Percentiles rank a stretch among this genome's conserved stretches.
Conservation (phyloP, 2,797 vertebrate species). For the Cuniculus paca region DNA sequence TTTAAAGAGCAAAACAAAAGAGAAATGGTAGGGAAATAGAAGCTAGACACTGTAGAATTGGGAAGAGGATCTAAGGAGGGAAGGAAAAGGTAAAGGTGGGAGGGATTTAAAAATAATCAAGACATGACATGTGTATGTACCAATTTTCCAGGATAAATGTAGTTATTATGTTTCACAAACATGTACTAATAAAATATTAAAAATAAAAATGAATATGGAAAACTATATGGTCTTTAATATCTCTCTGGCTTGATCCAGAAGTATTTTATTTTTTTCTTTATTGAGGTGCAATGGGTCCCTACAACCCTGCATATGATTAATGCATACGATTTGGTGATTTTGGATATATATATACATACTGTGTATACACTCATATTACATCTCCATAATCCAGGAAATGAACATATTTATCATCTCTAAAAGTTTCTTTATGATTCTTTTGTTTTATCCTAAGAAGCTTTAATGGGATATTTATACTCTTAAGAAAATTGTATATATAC, state of each 20-base stretch:
- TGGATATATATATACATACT: not conserved
- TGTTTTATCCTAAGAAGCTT: not conserved
- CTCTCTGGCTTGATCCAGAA: not conserved
- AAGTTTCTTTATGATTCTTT: not conserved
- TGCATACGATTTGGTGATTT: not conserved
- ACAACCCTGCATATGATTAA: not conserved
- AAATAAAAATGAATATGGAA: too few species aligned
- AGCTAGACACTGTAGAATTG: too few species aligned
- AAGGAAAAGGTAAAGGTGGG: too few species aligned
- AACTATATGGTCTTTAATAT: not conserved
- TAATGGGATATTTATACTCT: not conserved
- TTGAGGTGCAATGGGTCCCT: not conserved
- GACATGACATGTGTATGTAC: too few species aligned
- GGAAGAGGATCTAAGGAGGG: too few species aligned
- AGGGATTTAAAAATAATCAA: too few species aligned
- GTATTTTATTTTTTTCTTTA: not conserved
- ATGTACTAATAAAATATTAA: too few species aligned
- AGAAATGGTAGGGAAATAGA: too few species aligned
- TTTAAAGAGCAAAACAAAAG: too few species aligned
- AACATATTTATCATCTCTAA: not conserved
- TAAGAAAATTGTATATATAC: not conserved
- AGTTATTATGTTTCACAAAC: too few species aligned
- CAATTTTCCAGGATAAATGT: too few species aligned
- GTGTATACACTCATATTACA: not conserved
- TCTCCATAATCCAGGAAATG: not conserved